Percentiles rank a stretch among this genome's conserved stretches.
Conservation (phyloP, 2,797 vertebrate genomes). For the Dryobates pubescens region DNA sequence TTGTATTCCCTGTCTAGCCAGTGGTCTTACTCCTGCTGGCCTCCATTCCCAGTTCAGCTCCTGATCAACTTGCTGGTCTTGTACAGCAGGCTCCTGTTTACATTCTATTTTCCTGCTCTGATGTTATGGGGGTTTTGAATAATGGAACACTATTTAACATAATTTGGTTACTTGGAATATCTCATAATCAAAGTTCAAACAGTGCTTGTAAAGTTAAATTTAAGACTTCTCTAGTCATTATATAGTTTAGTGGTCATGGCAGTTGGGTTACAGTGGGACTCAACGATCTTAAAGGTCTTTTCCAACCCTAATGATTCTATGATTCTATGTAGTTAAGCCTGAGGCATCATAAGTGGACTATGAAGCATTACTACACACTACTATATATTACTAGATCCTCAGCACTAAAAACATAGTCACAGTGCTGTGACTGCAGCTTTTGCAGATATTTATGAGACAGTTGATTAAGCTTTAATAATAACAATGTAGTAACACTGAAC, state of each 20-base stretch:
- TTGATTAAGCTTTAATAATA: neutral
- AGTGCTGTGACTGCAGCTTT: neutral
- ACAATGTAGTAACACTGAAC: neutral
- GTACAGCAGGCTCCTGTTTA: neutral
- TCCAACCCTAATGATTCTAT: too few relatives aligned
- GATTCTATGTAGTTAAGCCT: neutral
- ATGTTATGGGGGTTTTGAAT: neutral
- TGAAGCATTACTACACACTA: neutral
- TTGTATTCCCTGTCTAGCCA: neutral
- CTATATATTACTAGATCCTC: neutral
- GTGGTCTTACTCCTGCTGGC: neutral
- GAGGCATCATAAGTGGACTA: neutral
- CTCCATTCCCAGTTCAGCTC: neutral
- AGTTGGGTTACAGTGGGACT: too few relatives aligned
- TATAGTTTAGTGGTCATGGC: too few relatives aligned
- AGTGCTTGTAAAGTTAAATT: neutral
- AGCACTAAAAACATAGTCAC: neutral
- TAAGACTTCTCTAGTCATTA: neutral
- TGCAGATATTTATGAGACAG: neutral
- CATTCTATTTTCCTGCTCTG: neutral
- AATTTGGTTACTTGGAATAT: neutral
- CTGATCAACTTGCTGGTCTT: neutral
- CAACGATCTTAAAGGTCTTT: too few relatives aligned
- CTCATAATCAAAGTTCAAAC: neutral
- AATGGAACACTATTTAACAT: neutral